phyloP scores from a whole-genome alignment of 2,888 invertebrate genomes.

The Apodemia mormo region DNA sequence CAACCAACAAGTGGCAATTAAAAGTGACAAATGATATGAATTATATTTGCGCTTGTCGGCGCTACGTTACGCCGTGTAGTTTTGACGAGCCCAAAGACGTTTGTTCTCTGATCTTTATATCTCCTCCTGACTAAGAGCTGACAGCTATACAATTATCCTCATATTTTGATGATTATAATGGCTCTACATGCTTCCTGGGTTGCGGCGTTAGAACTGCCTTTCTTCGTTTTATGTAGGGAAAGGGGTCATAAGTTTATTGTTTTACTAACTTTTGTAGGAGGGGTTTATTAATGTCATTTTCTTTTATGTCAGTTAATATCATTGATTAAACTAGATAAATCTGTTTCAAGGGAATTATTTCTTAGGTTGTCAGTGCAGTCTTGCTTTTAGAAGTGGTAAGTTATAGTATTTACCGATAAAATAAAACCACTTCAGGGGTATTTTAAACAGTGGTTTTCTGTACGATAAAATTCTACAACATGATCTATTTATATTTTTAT shows the following conservation, averaged over 20 bases:
- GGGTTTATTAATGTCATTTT: too few relatives aligned
- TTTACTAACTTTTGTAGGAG: neutral
- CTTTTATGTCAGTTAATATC: too few relatives aligned
- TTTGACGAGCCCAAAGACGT: constrained; percentile 55
- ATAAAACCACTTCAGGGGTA: too few relatives aligned
- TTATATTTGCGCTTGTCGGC: constrained; percentile 54
- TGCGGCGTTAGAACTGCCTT: neutral
- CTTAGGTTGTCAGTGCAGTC: too few relatives aligned
- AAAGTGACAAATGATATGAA: constrained; percentile 79
- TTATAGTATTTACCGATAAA: too few relatives aligned
- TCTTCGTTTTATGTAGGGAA: neutral
- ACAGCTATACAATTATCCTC: constrained; percentile 42
- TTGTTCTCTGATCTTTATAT: constrained; percentile 60
- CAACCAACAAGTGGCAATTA: constrained; percentile 77
- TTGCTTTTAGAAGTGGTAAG: too few relatives aligned
- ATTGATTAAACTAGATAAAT: too few relatives aligned
- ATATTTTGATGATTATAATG: constrained; percentile 44
- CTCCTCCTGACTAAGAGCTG: constrained; percentile 48
- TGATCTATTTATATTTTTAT: too few relatives aligned
- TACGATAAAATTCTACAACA: too few relatives aligned
- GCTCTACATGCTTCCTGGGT: constrained; percentile 1
- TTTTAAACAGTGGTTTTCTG: too few relatives aligned
- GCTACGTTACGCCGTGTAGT: constrained; percentile 53
- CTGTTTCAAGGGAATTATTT: too few relatives aligned
- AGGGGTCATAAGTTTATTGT: neutral